Evolutionary conservation across 2,888 invertebrate genomes (phyloP), one percentile per base, ranked within the genome.

Genomic region (Rhimphoctona megacephalus): DNA sequence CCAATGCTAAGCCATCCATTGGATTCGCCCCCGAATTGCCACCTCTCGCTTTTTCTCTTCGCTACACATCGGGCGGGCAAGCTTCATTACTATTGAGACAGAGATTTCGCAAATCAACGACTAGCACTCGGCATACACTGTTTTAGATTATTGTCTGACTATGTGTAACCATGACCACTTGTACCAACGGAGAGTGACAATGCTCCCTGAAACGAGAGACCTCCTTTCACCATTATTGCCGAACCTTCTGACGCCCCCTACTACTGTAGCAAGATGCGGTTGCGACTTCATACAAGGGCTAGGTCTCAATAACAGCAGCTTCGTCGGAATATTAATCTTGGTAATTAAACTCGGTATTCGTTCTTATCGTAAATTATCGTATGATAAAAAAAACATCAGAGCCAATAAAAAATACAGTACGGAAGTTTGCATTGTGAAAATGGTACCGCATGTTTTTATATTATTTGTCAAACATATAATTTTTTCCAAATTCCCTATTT

Each of bases 111-210:
- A 52, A 78, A 72, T 66, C 49, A 66, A 49, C 66, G 73, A 19
- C 52, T 30, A 43, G 46, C 78, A 70, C 67, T 46, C 74, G 46
- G 22, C 69, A 64, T 39, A 8, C 43, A 43, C 57, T 78, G 52
- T 72, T 81, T 73, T 61, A 82, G 64, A 86, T 88, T 78, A 86
- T 88, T 86, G 86, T 83, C 86, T 72, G 83, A 88, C 81, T 81
- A 86, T 67, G 49, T 78, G 78, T 83, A 86, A 52, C 81, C 82
- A 54, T 85, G 81, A 83, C 86, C 76, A 88, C 83, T 83, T 43
- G 85, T 79, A 25, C 43, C 64, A 78, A 81, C 69, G 78, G 33
- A 57, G 79, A 80, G 19, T 69, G 70, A 33, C 39, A 61, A 67
- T 70, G 43, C 33, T 49, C 70, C 22, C 14, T 30, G 49, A 25